Conservation (phyloP, 2,797 vertebrate species). For the Macropus fuliginosus region DNA sequence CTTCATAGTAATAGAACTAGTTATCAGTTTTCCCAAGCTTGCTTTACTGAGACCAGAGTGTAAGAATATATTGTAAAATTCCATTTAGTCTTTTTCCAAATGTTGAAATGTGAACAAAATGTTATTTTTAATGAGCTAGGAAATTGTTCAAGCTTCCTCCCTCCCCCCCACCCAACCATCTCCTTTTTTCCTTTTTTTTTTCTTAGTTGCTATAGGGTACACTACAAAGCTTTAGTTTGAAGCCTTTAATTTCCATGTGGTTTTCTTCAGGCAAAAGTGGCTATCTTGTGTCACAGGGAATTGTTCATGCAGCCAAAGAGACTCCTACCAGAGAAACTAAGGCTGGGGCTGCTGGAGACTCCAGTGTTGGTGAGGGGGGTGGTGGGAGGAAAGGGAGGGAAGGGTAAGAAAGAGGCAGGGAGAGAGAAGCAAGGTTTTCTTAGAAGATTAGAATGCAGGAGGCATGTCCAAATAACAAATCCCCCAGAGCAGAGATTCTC, state of each 20-base stretch:
- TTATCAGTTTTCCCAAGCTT: constrained; percentile 29
- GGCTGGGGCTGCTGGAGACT: not conserved
- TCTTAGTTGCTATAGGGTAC: constrained; percentile 45
- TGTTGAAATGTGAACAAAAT: constrained; percentile 58
- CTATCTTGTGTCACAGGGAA: not conserved
- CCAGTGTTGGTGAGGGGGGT: not conserved
- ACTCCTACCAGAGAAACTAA: not conserved
- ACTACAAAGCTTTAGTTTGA: constrained; percentile 50
- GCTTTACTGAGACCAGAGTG: constrained; percentile 36
- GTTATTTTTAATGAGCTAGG: constrained; percentile 68
- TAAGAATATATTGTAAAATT: constrained; percentile 57
- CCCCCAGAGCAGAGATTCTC: not conserved
- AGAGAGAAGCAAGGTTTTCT: not conserved
- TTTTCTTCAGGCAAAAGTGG: constrained; percentile 48
- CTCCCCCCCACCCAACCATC: not conserved
- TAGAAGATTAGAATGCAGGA: not conserved
- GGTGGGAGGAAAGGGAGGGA: not conserved
- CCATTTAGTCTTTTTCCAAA: constrained; percentile 48
- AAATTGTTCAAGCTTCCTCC: constrained; percentile 52
- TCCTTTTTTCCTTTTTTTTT: constrained; percentile 6
- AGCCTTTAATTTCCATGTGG: constrained; percentile 32
- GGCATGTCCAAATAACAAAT: not conserved
- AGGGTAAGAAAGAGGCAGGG: not conserved
- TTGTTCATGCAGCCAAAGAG: not conserved
- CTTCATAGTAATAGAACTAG: not conserved